Percentiles rank a stretch among this genome's conserved stretches.
phyloP scores from a whole-genome alignment of 2,113 vertebrate genomes.

The Emydura subglobosa region DNA sequence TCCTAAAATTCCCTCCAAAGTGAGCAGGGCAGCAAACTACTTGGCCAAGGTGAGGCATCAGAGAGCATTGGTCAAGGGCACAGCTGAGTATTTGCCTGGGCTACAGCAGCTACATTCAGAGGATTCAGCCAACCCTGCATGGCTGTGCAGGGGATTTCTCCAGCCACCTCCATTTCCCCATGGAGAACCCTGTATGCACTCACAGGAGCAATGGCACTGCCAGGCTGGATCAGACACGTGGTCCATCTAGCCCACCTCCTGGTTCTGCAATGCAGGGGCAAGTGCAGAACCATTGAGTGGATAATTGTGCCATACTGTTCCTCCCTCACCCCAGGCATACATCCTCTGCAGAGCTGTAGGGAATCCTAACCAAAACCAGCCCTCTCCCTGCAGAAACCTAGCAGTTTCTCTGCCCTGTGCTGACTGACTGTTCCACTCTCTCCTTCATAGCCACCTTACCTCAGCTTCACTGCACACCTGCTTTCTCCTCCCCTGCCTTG shows the following conservation, averaged over 20 bases:
- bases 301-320: background rate
- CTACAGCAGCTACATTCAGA: background rate
- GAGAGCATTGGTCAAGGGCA: background rate
- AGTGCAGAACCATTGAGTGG: background rate
- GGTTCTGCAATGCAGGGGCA: background rate
- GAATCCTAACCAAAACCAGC: background rate
- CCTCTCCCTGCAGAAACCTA: background rate
- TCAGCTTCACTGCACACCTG: background rate
- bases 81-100: background rate
- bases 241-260: background rate
- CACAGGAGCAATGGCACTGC: background rate
- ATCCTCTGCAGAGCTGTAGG: background rate
- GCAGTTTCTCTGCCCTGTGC: background rate
- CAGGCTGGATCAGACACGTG: background rate
- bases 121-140: background rate
- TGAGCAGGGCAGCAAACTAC: background rate
- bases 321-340: background rate
- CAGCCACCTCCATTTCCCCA: background rate
- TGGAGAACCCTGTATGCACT: background rate
- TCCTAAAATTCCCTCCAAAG: background rate
- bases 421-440: background rate
- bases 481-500: background rate
- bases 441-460: background rate
- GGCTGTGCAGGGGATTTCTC: background rate
- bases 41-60: too few species aligned